Percentiles rank a stretch among this genome's conserved stretches.
These are phyloP conservation scores for Polietes domitor DNA, from an alignment of 2,888 invertebrate genomes.

Conservation along the genomic window DNA sequence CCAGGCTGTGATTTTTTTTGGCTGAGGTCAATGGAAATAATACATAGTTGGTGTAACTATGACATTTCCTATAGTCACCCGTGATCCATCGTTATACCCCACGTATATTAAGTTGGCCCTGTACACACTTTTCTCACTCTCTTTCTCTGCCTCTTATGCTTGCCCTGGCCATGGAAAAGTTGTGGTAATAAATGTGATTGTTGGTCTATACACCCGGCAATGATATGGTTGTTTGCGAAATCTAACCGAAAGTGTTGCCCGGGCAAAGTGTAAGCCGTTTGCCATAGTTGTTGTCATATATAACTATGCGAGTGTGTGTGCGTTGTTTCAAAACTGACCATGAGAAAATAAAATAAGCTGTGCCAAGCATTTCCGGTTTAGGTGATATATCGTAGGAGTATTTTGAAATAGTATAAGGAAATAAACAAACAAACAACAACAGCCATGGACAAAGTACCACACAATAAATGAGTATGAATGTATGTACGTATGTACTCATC, in stretches of 20 bases:
- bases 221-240: conserved; percentile 36
- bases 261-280: conserved; percentile 5
- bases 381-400: conserved; percentile 45
- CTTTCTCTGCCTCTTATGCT: neutral
- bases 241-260: conserved; percentile 30
- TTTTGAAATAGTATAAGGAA: conserved; percentile 43
- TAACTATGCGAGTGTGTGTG: neutral
- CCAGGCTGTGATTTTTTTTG: no score
- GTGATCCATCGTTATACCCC: neutral
- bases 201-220: conserved; percentile 39
- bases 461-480: neutral
- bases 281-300: neutral
- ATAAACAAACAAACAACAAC: conserved; percentile 42
- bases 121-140: conserved; percentile 11
- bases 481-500: no score
- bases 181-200: conserved; percentile 59
- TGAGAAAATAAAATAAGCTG: conserved; percentile 60
- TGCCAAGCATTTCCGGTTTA: conserved; percentile 63
- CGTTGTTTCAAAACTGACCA: conserved; percentile 54
- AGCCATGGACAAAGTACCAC: no score
- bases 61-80: no score
- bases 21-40: no score
- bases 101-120: neutral
- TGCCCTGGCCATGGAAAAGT: conserved; percentile 36
- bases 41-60: no score